Base-by-base conservation (phyloP, 1,140 invertebrate species). In the Idris sp. region DNA sequence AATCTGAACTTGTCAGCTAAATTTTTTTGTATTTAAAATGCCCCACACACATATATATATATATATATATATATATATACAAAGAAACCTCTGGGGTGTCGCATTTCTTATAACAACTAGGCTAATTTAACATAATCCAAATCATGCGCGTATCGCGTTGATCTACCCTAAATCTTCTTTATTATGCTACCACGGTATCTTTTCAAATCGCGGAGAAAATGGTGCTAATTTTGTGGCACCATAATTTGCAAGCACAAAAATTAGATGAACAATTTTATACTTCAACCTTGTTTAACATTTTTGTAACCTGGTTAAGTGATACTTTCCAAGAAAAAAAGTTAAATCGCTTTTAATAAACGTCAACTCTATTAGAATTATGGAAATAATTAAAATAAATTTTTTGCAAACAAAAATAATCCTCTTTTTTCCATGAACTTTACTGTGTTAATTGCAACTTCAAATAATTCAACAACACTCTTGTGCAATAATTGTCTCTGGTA, bases 51-150 rank as follows among this genome's bases (percentile, higher is more conserved):
- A n/a, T n/a, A n/a, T n/a, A n/a, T n/a, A n/a, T n/a, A n/a, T n/a
- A n/a, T n/a, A n/a, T n/a, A n/a, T n/a, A n/a, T n/a, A n/a, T n/a
- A n/a, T n/a, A n/a, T n/a, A n/a, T n/a, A n/a, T n/a, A n/a, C n/a
- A n/a, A n/a, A n/a, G n/a, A n/a, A n/a, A n/a, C n/a, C n/a, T n/a
- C n/a, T 19, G n/a, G 41, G 26, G 36, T 54, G 36, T 56, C 28
- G 19, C 28, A 43, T 43, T 43, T 10, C 18, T 26, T 13, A 26
- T 10, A 58, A 44, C 36, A 59, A 43, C 54, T 59, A 59, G 54
- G 41, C 54, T 46, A 46, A 46, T 59, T 59, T 59, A 59, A 36
- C 54, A 59, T 46, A 61, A 61, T 48, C 43, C 56, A 22, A 61
- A 61, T 61, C 43, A 48, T 25, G 35, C 19, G 43, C 15, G 31